phyloP scores from a whole-genome alignment of 2,113 vertebrate species.

The Zosterops hypoxanthus region DNA sequence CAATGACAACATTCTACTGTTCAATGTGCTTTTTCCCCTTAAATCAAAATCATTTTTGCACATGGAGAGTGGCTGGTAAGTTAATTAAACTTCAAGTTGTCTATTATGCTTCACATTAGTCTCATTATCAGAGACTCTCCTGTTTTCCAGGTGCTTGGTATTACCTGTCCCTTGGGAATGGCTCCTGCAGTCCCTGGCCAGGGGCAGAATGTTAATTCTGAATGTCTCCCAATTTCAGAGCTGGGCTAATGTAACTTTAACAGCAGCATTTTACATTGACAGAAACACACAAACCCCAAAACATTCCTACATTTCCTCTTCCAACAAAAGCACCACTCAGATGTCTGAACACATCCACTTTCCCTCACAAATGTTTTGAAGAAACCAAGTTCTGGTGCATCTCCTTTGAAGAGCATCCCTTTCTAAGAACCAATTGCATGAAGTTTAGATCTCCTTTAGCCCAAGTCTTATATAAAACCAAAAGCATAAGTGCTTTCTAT shows the following conservation, averaged over 20 bases:
- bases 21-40: not conserved
- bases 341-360: rapidly evolving
- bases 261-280: not conserved
- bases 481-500: not conserved
- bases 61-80: not conserved
- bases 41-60: not conserved
- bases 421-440: not conserved
- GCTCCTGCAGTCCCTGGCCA: not conserved
- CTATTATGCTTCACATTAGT: not conserved
- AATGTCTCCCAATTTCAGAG: not conserved
- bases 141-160: not conserved
- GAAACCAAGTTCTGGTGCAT: not conserved
- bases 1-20: not conserved
- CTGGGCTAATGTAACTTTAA: not conserved
- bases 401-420: not conserved
- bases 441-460: not conserved
- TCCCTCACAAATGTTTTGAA: not conserved
- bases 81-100: not conserved
- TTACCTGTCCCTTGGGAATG: not conserved
- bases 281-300: not conserved
- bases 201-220: not conserved
- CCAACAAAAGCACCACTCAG: not conserved
- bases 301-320: not conserved
- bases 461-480: not conserved
- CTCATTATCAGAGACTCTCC: not conserved